phyloP scores from a whole-genome alignment of 2,113 vertebrate species.

The Epinephelus cyanopodus region DNA sequence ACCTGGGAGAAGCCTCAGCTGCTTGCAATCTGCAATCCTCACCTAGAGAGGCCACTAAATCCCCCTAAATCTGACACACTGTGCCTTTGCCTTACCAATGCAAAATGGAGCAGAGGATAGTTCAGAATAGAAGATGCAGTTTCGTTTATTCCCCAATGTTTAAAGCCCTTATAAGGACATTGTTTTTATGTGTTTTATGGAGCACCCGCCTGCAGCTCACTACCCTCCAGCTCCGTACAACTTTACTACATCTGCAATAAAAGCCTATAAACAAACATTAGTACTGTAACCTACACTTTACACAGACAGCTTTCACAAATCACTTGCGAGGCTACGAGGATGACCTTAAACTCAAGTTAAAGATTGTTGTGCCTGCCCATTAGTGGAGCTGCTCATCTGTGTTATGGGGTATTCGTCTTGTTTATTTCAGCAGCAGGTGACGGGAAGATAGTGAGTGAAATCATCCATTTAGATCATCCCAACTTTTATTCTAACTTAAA shows the following conservation, averaged over 20 bases:
- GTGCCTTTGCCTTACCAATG: neutral
- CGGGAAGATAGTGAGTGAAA: neutral
- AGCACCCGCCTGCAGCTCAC: neutral
- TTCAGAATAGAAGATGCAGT: neutral
- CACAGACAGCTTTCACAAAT: constrained; percentile 9
- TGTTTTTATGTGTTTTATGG: constrained; percentile 13
- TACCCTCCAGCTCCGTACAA: neutral
- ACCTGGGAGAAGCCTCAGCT: too few relatives aligned
- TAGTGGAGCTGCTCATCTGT: neutral
- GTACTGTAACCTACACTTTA: neutral
- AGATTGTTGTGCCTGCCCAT: neutral
- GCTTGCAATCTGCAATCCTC: too few relatives aligned
- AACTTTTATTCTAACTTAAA: neutral
- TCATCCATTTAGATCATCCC: neutral
- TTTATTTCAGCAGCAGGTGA: neutral
- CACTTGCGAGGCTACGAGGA: neutral
- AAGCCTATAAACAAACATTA: constrained; percentile 34
- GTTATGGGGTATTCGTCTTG: neutral
- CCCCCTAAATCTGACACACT: too few relatives aligned
- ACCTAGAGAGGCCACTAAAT: too few relatives aligned
- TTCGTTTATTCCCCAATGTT: neutral
- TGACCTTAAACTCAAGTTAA: neutral
- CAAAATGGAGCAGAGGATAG: neutral
- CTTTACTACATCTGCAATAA: constrained; percentile 23
- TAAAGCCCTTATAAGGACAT: constrained; percentile 4